phyloP scores from a whole-genome alignment of 2,113 vertebrate species.

The Rhinoptilus africanus region DNA sequence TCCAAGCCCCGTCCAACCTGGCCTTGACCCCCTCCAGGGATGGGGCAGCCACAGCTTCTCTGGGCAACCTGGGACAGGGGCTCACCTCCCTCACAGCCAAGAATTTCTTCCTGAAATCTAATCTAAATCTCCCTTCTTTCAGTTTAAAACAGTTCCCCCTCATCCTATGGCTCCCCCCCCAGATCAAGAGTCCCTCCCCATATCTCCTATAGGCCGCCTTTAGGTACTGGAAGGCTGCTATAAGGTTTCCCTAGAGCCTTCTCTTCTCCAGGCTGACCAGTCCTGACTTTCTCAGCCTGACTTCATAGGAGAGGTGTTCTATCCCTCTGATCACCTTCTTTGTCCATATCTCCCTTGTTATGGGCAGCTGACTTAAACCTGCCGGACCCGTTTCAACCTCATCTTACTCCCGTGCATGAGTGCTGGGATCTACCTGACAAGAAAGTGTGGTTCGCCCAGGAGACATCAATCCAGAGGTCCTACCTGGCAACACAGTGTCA shows the following conservation, averaged over 20 bases:
- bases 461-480: no score
- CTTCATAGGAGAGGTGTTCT: not conserved
- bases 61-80: not conserved
- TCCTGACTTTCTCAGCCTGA: not conserved
- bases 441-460: rapidly evolving
- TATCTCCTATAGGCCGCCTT: not conserved
- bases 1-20: not conserved
- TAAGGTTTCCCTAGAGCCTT: not conserved
- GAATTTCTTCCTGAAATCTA: not conserved
- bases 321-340: not conserved
- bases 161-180: not conserved
- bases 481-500: not conserved
- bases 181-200: not conserved
- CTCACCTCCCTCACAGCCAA: not conserved
- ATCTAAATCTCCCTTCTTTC: not conserved
- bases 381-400: not conserved
- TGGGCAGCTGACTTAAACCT: not conserved
- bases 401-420: not conserved
- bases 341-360: not conserved
- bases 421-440: not conserved
- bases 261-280: not conserved
- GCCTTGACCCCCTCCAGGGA: not conserved
- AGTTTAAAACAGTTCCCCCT: not conserved
- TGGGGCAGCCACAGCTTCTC: not conserved
- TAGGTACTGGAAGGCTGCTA: not conserved